A percentile compares a stretch with the other conserved stretches of the same genome.
Conservation (phyloP, 2,888 invertebrate species). For the Itoplectis maculator region DNA sequence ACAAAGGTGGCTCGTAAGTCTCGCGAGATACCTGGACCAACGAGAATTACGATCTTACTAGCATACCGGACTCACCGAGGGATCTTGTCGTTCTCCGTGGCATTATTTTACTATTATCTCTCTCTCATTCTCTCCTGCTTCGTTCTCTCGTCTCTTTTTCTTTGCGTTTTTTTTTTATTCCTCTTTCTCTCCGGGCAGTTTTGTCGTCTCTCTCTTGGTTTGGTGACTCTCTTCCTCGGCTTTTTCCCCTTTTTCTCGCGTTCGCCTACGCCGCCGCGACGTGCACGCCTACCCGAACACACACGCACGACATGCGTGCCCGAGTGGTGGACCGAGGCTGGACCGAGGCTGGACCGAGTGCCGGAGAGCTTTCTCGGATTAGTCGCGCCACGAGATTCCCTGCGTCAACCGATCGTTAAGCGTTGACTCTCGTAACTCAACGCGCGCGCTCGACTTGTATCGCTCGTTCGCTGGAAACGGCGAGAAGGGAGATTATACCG, state of each 20-base stretch:
- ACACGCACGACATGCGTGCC: conserved; percentile 34
- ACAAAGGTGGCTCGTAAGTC: conserved; percentile 80
- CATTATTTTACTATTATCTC: conserved; percentile 72
- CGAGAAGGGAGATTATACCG: conserved; percentile 51
- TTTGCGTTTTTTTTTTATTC: conserved; percentile 38
- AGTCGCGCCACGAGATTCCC: conserved; percentile 69
- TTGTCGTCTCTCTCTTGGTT: conserved; percentile 57
- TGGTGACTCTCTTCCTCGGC: neutral
- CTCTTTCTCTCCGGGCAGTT: conserved; percentile 21
- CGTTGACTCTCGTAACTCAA: conserved; percentile 71
- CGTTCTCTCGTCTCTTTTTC: conserved; percentile 54
- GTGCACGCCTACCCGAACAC: conserved; percentile 54
- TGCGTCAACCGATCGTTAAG: conserved; percentile 70
- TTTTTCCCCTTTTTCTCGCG: conserved; percentile 62
- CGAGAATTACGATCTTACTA: conserved; percentile 82
- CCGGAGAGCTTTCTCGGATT: conserved; percentile 64
- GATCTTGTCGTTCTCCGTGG: conserved; percentile 61
- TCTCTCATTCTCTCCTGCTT: conserved; percentile 66
- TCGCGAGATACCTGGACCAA: conserved; percentile 79
- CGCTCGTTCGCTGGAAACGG: conserved; percentile 45
- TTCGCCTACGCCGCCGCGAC: conserved; percentile 68
- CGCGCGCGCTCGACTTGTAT: conserved; percentile 67
- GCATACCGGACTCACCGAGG: conserved; percentile 70
- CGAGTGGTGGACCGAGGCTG: conserved; percentile 54
- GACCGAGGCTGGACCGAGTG: conserved; percentile 42